These are phyloP conservation scores for Lasioglossum figueresi DNA, from an alignment of 2,888 invertebrate species.

Conservation along the genomic window DNA sequence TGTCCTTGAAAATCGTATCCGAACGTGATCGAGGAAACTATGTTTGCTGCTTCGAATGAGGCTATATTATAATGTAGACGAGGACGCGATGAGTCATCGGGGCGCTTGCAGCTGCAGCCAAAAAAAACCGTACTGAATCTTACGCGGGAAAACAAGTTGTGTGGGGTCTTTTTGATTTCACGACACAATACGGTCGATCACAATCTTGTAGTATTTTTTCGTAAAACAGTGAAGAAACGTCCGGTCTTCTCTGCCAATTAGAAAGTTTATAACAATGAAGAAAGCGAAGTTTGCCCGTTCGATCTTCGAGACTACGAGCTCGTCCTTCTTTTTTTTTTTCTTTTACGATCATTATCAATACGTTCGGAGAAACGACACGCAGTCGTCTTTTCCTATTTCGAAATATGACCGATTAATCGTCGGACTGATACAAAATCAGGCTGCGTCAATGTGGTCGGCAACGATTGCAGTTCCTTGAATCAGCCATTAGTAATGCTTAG, in stretches of 20 bases:
- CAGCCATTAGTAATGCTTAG: constrained; percentile 31
- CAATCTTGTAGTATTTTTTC: background rate
- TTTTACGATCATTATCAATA: background rate
- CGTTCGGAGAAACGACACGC: background rate
- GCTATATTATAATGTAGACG: constrained; percentile 38
- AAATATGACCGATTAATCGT: constrained; percentile 8
- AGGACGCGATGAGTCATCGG: constrained; percentile 34
- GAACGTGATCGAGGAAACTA: constrained; percentile 27
- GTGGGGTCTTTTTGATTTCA: constrained; percentile 20
- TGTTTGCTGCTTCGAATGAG: constrained; percentile 27
- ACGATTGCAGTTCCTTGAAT: constrained; percentile 41
- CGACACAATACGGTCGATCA: background rate
- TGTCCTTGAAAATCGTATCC: constrained; percentile 11
- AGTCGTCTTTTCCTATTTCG: constrained; percentile 13
- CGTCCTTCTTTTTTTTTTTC: background rate
- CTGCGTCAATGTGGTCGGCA: background rate
- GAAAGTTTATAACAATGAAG: background rate
- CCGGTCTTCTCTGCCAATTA: background rate
- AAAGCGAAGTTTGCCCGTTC: background rate
- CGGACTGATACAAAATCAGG: constrained; percentile 27
- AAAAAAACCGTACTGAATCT: constrained; percentile 16
- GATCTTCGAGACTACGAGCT: background rate
- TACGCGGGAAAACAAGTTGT: constrained; percentile 23
- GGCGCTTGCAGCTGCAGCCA: background rate
- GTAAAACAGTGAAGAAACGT: background rate